phyloP scores from a whole-genome alignment of 2,797 vertebrate genomes.

The Pseudochirops cupreus region DNA sequence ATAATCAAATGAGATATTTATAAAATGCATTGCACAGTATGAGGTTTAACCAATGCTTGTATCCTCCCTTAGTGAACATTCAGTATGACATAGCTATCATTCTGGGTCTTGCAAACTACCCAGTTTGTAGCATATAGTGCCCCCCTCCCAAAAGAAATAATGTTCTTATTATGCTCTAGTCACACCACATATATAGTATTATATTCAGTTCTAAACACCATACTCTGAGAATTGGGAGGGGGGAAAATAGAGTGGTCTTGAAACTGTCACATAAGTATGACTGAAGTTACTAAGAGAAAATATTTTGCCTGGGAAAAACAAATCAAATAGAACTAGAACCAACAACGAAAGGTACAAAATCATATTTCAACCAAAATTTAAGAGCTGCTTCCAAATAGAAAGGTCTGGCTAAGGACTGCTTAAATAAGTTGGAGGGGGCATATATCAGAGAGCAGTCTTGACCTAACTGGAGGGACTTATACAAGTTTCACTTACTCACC shows the following conservation, averaged over 20 bases:
- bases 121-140: not conserved
- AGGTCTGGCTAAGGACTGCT: no score
- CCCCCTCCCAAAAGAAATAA: not conserved
- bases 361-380: not conserved
- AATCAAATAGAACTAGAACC: not conserved
- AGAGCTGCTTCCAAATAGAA: not conserved
- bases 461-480: no score
- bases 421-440: no score
- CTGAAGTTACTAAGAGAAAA: not conserved
- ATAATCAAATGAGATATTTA: not conserved
- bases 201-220: not conserved
- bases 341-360: not conserved
- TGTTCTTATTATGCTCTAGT: not conserved
- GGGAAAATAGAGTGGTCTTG: not conserved
- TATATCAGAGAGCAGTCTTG: no score
- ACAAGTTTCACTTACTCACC: not conserved
- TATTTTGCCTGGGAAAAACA: not conserved
- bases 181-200: not conserved
- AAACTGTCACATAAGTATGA: not conserved
- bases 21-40: not conserved
- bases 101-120: not conserved
- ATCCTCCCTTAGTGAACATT: not conserved
- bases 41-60: not conserved
- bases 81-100: not conserved
- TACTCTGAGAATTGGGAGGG: not conserved